Conservation (phyloP, 2,113 vertebrate genomes). For the Tragelaphus buxtoni region DNA sequence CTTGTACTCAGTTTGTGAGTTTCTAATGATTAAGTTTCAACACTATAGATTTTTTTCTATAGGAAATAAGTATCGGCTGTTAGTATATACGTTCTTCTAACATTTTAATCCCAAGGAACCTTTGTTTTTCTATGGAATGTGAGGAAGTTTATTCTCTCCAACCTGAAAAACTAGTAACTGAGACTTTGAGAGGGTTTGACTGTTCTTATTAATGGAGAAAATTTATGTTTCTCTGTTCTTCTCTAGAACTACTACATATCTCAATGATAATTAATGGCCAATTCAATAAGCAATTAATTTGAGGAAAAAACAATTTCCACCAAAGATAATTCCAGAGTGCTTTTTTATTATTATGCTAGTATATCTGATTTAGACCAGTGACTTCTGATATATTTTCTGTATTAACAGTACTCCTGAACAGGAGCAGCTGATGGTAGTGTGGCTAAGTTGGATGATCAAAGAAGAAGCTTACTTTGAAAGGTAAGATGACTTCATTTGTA, state of each 20-base stretch:
- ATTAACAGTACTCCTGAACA: constrained; percentile 92
- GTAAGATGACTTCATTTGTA: constrained; percentile 74
- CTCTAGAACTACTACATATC: neutral
- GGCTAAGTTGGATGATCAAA: constrained; percentile 99
- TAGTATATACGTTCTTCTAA: neutral
- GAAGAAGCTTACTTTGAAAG: constrained; percentile 99
- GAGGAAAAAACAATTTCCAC: constrained; percentile 10
- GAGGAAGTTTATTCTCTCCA: neutral
- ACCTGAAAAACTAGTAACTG: neutral
- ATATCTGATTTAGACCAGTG: neutral
- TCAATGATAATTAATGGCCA: neutral
- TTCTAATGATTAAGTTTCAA: neutral
- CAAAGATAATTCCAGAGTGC: constrained; percentile 2
- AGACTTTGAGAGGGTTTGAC: neutral
- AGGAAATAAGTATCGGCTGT: neutral
- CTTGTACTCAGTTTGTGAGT: neutral
- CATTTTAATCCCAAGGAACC: neutral
- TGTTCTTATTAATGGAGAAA: neutral
- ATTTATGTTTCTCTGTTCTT: neutral
- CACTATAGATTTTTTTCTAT: neutral
- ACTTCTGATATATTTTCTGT: constrained; percentile 44
- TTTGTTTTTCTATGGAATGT: constrained; percentile 31
- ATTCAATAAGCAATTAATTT: constrained; percentile 1
- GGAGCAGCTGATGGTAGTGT: constrained; percentile 97
- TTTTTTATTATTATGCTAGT: neutral